phyloP scores from a whole-genome alignment of 2,797 vertebrate genomes.

The Yasuhikotakia modesta region DNA sequence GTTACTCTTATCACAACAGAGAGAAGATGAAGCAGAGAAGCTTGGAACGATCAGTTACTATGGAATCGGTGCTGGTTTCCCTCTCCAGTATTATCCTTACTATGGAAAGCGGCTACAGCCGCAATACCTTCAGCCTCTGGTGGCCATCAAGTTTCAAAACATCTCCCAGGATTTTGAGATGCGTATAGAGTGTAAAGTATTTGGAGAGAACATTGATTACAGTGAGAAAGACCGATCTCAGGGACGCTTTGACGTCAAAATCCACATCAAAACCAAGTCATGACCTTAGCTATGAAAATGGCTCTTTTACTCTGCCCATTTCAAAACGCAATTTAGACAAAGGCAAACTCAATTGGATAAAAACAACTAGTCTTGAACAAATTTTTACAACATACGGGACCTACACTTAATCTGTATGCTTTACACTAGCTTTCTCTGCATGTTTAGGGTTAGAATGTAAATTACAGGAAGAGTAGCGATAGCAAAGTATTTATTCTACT shows the following conservation, averaged over 20 bases:
- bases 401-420: conserved; percentile 99
- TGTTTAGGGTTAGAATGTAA: conserved; percentile 98
- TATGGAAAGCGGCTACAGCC: conserved; percentile 90
- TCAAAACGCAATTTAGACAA: conserved; percentile 76
- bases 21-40: conserved; percentile 79
- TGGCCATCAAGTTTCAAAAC: conserved; percentile 93
- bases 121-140: conserved; percentile 90
- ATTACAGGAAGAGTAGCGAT: conserved; percentile 95
- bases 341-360: conserved; percentile 57
- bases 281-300: conserved; percentile 85
- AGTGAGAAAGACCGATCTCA: conserved; percentile 97
- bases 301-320: conserved; percentile 74
- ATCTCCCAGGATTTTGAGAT: conserved; percentile 78
- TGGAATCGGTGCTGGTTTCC: conserved; percentile 83
- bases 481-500: conserved; percentile 99
- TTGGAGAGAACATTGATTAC: conserved; percentile 87
- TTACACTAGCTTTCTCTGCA: conserved; percentile 98
- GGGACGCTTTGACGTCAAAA: conserved; percentile 97
- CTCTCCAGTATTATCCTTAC: conserved; percentile 96
- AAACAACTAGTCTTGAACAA: conserved; percentile 98
- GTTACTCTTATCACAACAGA: conserved; percentile 70
- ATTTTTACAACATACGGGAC: conserved; percentile 98
- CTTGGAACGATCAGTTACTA: conserved; percentile 82
- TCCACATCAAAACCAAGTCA: conserved; percentile 86
- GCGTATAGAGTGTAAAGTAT: conserved; percentile 92